Base-by-base conservation (phyloP, 1,140 invertebrate genomes). In the Chrysoperla carnea region DNA sequence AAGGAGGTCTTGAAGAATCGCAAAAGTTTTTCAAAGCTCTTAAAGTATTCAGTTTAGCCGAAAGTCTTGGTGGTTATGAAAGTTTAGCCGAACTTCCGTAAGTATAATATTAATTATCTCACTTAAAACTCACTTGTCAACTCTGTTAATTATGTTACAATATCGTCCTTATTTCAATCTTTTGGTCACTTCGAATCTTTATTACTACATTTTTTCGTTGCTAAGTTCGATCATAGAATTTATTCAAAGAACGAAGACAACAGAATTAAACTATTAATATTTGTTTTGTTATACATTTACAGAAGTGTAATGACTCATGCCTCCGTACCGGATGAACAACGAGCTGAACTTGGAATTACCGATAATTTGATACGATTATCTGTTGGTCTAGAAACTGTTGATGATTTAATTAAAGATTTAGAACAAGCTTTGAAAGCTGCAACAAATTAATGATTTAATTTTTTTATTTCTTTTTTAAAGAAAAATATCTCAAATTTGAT, bases 21-120 rank as follows among this genome's bases (percentile, higher is more conserved):
- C 62, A 63, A 38, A 80, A 70, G 41, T 94, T 99, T 54, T 62
- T 94, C 9, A 72, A 73, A 51, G 61, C 74, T 6, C 59, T 93
- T 1, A 82, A 90, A 67, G 41, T 91, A 6, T 88, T 97, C 56
- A 79, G 74, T 2, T 60, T 96, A n/a, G 93, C 93, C 8, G 92
- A 95, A 63, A 95, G 89, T 64, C 70, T 98, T 29, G 95, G 95
- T 39, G 92, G 92, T 40, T 94, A 84, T 58, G 93, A 98, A 60
- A 94, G 89, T 61, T 72, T 98, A 31, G 81, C 78, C 2, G 81
- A 85, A 64, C 60, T 85, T 46, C 85, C 86, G 80, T 85, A 67
- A 77, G 81, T 80, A 48, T 37, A 15, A 41, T 42, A 47, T 37
- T 36, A 29, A 9, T 23, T 3, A 23, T 23, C 2, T 23, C n/a